phyloP scores from a whole-genome alignment of 2,888 invertebrate genomes.

The Tubulanus polymorphus region DNA sequence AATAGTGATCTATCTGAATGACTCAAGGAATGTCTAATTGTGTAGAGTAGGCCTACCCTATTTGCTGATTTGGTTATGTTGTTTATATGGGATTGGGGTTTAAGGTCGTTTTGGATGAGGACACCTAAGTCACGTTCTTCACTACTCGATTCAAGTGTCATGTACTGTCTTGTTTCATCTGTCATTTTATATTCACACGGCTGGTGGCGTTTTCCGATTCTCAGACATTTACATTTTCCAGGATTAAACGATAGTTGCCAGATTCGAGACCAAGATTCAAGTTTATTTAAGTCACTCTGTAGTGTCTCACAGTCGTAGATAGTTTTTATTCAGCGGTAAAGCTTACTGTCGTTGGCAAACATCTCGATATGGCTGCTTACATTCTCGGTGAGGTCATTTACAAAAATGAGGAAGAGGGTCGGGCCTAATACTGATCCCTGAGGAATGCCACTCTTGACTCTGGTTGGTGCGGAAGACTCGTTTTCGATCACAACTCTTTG shows the following conservation, averaged over 20 bases:
- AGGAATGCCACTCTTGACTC: slow-evolving; percentile 14
- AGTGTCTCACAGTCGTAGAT: slow-evolving; percentile 2
- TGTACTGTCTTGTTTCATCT: no score
- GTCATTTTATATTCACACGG: no score
- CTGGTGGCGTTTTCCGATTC: no score
- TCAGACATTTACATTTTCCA: slow-evolving; percentile 6
- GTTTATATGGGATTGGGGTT: no score
- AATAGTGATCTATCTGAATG: no score
- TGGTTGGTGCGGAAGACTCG: slow-evolving; percentile 7
- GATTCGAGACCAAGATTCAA: slow-evolving; percentile 5
- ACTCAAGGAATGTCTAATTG: no score
- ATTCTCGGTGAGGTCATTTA: slow-evolving; percentile 12
- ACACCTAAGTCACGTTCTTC: no score
- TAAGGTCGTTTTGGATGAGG: no score
- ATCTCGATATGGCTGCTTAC: slow-evolving; percentile 2
- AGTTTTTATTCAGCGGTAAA: slow-evolving; percentile 1
- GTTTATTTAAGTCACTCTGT: slow-evolving; percentile 6
- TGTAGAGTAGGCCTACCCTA: no score
- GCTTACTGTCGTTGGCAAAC: slow-evolving; percentile 18
- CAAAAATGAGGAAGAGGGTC: no score
- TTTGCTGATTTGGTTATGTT: no score
- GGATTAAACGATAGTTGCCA: slow-evolving; percentile 9
- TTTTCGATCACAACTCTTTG: slow-evolving; percentile 11
- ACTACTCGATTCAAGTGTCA: no score
- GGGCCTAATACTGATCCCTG: slow-evolving; percentile 17